A percentile compares a stretch with the other conserved stretches of the same genome.
Conservation (phyloP, 1,140 invertebrate genomes). For the Zaprionus camerounensis region DNA sequence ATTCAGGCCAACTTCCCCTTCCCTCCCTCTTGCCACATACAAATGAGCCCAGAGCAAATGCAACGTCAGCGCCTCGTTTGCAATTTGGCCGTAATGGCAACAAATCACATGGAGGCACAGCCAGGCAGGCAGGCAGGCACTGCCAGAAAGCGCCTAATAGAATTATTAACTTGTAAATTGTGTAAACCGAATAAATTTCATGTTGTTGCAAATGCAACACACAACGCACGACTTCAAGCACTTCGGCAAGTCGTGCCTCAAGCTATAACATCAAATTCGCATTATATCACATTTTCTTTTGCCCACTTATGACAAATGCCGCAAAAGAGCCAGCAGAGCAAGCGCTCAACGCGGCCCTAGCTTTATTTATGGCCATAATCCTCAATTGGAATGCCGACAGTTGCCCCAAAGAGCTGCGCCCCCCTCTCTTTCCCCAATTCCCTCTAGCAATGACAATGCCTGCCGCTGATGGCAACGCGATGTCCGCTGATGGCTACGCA, state of each 20-base stretch:
- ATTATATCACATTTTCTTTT: constrained; percentile 38
- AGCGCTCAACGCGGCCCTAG: constrained; percentile 8
- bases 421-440: neutral
- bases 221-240: constrained; percentile 25
- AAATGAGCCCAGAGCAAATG: constrained; percentile 48
- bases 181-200: constrained; percentile 35
- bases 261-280: constrained; percentile 39
- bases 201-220: constrained; percentile 1
- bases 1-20: constrained; percentile 45
- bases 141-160: constrained; percentile 41
- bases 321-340: neutral
- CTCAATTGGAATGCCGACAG: constrained; percentile 69
- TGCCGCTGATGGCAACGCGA: constrained; percentile 38
- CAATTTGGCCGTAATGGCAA: constrained; percentile 32
- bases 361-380: constrained; percentile 71
- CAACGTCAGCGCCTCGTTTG: constrained; percentile 3
- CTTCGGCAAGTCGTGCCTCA: constrained; percentile 46
- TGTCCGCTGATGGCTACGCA: constrained; percentile 61
- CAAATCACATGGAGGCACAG: constrained; percentile 11
- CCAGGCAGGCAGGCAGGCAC: constrained; percentile 12
- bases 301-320: constrained; percentile 14
- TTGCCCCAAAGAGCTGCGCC: constrained; percentile 24
- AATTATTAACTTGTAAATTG: constrained; percentile 62
- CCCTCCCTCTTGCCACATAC: constrained; percentile 25
- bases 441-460: constrained; percentile 1